Base-by-base conservation (phyloP, 2,113 vertebrate genomes). In the Chrysochloris asiatica region DNA sequence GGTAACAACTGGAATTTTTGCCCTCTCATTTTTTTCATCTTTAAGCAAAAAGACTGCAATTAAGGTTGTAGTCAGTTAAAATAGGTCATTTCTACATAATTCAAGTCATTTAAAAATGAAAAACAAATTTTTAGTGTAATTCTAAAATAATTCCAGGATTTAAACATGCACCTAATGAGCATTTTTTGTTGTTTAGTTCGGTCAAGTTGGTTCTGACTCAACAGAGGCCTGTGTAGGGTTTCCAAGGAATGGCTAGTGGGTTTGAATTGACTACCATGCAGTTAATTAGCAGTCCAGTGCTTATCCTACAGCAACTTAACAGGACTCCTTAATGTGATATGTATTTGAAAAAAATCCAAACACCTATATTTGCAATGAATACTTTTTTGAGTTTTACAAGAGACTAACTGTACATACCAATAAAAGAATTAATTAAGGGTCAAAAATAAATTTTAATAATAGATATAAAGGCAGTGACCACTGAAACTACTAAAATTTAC, bases 331-430 rank as follows among this genome's bases (percentile, higher is more conserved):
- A 69, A 65, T 85, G 33, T 56, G 48, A 77, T 56, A 50, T 12
- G n/a, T n/a, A 77, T 17, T 83, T 81, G 72, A 95, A 36, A 95
- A n/a, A 95, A 96, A 96, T 52, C 79, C 95, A 90, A 97, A 94
- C 95, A 91, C 33, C 1, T 91, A 88, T 0, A 12, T 84, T 67
- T 79, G 73, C 73, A 85, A 91, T 54, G 81, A 77, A 80, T 7
- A 95, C 43, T 98, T 98, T 97, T 98, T 97, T 97, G 86, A 92
- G 86, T 41, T 61, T 56, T 17, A 94, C 13, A 90, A 63, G 48
- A 38, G 12, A 90, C 41, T 17, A 83, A 86, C 52, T 94, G 85
- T 94, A 90, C 30, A 50, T 38, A 1, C 69, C n/a, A 86, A 52
- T n/a, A 75, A 78, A 22, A 24, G 12, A 90, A 67, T 22, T 16